Evolutionary conservation across 2,113 vertebrate species (phyloP).

Genomic region (Cervus canadensis): DNA sequence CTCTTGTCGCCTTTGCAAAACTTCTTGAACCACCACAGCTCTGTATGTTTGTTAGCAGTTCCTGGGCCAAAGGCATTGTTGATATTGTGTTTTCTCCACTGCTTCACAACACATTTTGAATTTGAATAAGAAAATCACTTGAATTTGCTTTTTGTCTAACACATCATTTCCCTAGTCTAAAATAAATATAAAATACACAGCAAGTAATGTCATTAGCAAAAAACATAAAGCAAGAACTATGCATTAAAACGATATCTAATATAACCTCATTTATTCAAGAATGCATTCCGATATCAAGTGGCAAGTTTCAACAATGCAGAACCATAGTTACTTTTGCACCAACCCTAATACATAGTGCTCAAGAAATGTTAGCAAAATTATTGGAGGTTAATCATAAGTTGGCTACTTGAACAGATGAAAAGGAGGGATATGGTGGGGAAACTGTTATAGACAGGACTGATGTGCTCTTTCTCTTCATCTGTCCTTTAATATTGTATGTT

Average conservation of each 20-base stretch:
- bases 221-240: not conserved
- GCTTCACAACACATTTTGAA: not conserved
- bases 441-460: not conserved
- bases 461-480: not conserved
- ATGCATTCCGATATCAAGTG: not conserved
- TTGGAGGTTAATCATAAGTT: not conserved
- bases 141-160: not conserved
- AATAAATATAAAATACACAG: not conserved
- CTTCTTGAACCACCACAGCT: not conserved
- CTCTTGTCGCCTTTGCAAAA: not conserved
- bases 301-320: not conserved
- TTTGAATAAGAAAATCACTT: not conserved
- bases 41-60: not conserved
- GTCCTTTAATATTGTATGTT: not conserved
- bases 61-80: not conserved
- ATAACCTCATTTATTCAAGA: not conserved
- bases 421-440: not conserved
- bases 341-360: not conserved
- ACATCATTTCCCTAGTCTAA: not conserved
- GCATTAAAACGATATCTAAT: not conserved
- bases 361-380: not conserved
- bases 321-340: not conserved
- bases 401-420: not conserved
- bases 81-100: not conserved
- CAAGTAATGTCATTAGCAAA: not conserved